phyloP scores from a whole-genome alignment of 2,113 vertebrate species.

The Hemichromis elongatus region DNA sequence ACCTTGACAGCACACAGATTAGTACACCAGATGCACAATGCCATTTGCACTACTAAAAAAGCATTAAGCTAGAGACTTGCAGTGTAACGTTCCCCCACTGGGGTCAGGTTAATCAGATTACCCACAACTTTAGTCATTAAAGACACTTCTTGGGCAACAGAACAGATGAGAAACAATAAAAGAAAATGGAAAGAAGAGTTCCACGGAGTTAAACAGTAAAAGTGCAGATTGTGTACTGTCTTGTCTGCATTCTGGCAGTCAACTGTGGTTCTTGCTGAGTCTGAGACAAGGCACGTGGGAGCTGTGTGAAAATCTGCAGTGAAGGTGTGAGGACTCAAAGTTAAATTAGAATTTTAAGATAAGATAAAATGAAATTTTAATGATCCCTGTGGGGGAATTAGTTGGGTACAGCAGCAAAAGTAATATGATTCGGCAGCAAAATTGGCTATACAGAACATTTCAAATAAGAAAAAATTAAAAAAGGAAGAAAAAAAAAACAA shows the following conservation, averaged over 20 bases:
- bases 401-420: background rate
- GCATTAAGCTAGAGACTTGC: slow-evolving; percentile 1
- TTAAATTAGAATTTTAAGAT: slow-evolving; percentile 36
- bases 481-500: background rate
- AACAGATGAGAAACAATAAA: background rate
- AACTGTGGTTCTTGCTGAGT: background rate
- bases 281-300: slow-evolving; percentile 23
- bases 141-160: background rate
- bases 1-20: slow-evolving; percentile 17
- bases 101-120: slow-evolving; percentile 36
- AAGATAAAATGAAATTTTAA: slow-evolving; percentile 33
- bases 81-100: background rate
- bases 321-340: slow-evolving; percentile 34
- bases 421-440: slow-evolving; percentile 24
- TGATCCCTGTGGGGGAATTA: slow-evolving; percentile 24
- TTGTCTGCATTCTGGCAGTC: slow-evolving; percentile 4
- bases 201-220: background rate
- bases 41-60: slow-evolving; percentile 19
- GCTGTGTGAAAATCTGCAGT: slow-evolving; percentile 35
- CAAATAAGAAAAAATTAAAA: background rate
- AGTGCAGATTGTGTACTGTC: background rate
- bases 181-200: background rate
- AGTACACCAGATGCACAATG: slow-evolving; percentile 15
- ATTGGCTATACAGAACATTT: background rate
- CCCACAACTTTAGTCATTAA: background rate